phyloP scores from a whole-genome alignment of 2,113 vertebrate genomes.

The Lota lota region DNA sequence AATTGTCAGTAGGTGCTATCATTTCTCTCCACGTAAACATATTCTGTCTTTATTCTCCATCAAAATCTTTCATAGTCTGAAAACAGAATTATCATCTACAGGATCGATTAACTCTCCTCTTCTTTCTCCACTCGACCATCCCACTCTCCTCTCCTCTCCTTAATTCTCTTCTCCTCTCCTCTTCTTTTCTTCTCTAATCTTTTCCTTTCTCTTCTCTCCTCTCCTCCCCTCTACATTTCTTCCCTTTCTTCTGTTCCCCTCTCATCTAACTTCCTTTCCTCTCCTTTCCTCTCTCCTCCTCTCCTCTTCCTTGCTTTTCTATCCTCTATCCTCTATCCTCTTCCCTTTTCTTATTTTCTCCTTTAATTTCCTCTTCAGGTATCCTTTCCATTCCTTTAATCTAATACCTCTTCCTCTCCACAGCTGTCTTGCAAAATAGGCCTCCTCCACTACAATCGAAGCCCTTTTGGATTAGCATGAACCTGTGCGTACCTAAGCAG shows the following conservation, averaged over 20 bases:
- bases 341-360: not conserved
- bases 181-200: not conserved
- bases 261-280: constrained; percentile 25
- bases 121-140: no score
- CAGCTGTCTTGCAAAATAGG: no score
- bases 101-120: not conserved
- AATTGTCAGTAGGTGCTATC: no score
- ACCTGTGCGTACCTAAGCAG: no score
- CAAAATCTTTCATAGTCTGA: no score
- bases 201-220: constrained; percentile 4
- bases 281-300: constrained; percentile 16
- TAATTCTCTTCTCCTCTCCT: constrained; percentile 13
- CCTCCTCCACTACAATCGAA: no score
- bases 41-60: no score
- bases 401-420: constrained; percentile 21
- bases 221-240: not conserved
- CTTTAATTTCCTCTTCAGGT: no score
- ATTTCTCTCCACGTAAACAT: no score
- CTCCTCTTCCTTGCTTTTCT: constrained; percentile 3
- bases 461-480: no score
- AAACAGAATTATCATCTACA: not conserved
- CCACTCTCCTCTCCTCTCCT: constrained; percentile 15
- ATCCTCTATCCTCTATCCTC: constrained; percentile 13
- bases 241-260: constrained; percentile 36
- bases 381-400: constrained; percentile 3